Base-by-base conservation (phyloP, 2,888 invertebrate genomes). In the Notodonta ziczac region DNA sequence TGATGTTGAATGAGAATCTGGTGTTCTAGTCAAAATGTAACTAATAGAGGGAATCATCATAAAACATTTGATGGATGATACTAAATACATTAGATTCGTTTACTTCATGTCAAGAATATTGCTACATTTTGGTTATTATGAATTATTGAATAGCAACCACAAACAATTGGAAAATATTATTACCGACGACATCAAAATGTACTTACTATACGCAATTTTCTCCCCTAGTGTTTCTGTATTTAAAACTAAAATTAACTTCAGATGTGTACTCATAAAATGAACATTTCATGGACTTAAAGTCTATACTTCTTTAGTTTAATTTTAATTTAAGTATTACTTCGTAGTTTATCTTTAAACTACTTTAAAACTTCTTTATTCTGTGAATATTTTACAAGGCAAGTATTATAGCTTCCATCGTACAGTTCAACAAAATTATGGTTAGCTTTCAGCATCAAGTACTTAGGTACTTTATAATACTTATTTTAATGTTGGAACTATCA, bases 311-410 rank as follows among this genome's bases (percentile, higher is more conserved):
- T 16, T 10, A 5, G 2, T 50, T 50, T 3, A 50, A 50, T 16
- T 16, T 50, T 9, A 14, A 50, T 50, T 50, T 16, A 16, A 50
- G 50, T 16, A 16, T 50, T 50, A 14, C 50, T 16, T 50, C n/a
- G 50, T 50, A 48, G 50, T 50, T 50, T 50, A 16, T 50, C 16
- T 46, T n/a, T n/a, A 46, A 46, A 46, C 46, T 16, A 50, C 10
- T 16, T 50, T 50, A 10, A 16, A 50, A 50, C 50, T 50, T 16
- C 16, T 4, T 46, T 46, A n/a, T 46, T 46, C 46, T 46, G 13
- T 46, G 46, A 46, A 46, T 46, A 46, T 46, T 46, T 46, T 46
- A 46, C 46, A 46, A 9, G 46, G n/a, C 5, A 9, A 10, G n/a
- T n/a, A 46, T 46, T 46, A 2, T 46, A 46, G 46, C 7, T 46